Evolutionary conservation across 92 coral and sea anemone species (phyloP), one percentile per base, ranked within the genome.

Genomic region (Epizoanthus scotinus): DNA sequence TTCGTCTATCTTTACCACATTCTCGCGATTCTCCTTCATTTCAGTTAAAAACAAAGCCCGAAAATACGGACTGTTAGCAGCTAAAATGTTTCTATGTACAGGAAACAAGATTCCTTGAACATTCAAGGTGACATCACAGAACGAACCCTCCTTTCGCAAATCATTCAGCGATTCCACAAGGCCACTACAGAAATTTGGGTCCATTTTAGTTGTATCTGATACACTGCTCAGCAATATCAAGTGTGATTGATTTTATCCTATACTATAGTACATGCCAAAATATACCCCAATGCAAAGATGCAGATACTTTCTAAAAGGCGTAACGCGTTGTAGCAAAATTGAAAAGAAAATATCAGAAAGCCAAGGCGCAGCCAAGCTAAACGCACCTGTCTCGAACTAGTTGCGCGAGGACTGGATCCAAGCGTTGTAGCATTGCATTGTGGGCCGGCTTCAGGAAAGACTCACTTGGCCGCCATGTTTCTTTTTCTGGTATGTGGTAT

Each of bases 401-500:
- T 21, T 59, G 18, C 56, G 36, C 38, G 61, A 19, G 90, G 83
- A 52, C 59, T 34, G 73, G 82, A 26, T 25, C 60, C 26, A 36
- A 53, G 67, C 52, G 42, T 71, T 14, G n/a, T 3, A 24, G 63
- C 59, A 49, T 53, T 44, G 97, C 82, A 87, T 60, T 80, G 63
- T 86, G 97, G 97, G 88, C 87, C 70, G 81, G 71, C 80, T 77
- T 82, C 93, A 87, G 40, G 40, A 34, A 34, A 91, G 86, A 90
- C 68, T 87, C 61, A 56, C 65, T 25, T 61, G 71, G 95, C 92
- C 91, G 98, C 98, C 98, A 95, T 95, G 85, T 95, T 87, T 86
- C 80, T 73, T 91, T 87, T 78, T 55, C 64, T 78, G 55, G 58
- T 1, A 44, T 18, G 10, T 66, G 75, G 75, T 69, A 84, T 84